Evolutionary conservation across 2,113 vertebrate species (phyloP).

Genomic region (Takifugu bimaculatus): DNA sequence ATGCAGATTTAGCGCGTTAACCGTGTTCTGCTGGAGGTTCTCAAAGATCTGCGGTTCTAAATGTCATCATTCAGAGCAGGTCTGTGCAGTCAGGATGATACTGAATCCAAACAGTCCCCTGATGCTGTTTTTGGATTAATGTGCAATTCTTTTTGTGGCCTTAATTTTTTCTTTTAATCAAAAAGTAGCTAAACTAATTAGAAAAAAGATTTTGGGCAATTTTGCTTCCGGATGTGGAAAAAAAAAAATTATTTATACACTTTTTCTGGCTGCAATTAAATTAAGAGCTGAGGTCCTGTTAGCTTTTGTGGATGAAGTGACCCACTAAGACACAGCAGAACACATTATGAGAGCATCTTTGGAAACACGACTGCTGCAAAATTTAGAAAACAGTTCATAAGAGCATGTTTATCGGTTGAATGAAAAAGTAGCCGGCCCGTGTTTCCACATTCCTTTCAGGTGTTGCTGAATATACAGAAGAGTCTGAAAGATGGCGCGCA

Average conservation of each 20-base stretch:
- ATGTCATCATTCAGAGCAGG: not conserved
- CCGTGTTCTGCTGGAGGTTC: constrained; percentile 10
- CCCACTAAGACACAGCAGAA: too few species aligned
- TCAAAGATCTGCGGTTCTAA: not conserved
- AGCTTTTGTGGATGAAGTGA: not conserved
- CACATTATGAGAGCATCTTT: too few species aligned
- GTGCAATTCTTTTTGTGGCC: too few species aligned
- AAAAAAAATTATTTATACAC: not conserved
- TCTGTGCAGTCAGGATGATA: not conserved
- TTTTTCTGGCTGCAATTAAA: constrained; percentile 1
- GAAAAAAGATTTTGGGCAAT: not conserved
- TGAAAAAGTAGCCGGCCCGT: not conserved
- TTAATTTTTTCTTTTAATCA: too few species aligned
- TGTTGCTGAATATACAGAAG: constrained; percentile 20
- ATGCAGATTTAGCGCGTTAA: constrained; percentile 5
- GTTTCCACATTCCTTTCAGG: constrained; percentile 12
- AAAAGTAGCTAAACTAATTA: not conserved
- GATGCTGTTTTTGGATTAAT: too few species aligned
- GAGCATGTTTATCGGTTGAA: not conserved
- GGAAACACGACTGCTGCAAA: not conserved
- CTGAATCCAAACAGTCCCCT: not conserved
- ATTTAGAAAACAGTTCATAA: constrained; percentile 4
- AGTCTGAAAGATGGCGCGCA: constrained; percentile 5
- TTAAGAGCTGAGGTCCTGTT: constrained; percentile 7
- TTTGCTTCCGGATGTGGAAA: not conserved